Conservation (phyloP, 37 sponge, comb jelly and placozoan species). For the Trichoplax adhaerens region DNA sequence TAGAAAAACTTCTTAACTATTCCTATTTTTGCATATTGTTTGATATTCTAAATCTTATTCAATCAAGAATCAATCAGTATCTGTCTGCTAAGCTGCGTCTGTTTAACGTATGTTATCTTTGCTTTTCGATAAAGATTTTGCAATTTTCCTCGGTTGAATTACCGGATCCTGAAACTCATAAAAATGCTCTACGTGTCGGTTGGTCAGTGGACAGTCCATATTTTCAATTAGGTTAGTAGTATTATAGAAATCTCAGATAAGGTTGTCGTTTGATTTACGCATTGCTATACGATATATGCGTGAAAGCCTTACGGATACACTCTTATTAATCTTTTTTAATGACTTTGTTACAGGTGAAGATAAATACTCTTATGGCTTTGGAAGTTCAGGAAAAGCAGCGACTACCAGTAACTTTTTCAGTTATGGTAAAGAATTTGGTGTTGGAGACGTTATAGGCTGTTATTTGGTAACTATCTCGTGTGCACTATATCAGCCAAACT, state of each 20-base stretch:
- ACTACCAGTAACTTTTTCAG: conserved; percentile 18
- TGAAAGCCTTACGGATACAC: too few relatives aligned
- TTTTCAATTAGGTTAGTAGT: not conserved
- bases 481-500: not conserved
- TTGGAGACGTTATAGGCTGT: conserved; percentile 71
- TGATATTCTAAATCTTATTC: conserved; percentile 14
- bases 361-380: conserved; percentile 66
- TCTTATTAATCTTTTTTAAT: too few relatives aligned
- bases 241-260: too few relatives aligned
- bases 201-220: conserved; percentile 39
- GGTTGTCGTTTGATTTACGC: too few relatives aligned
- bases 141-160: not conserved
- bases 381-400: conserved; percentile 42
- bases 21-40: conserved; percentile 46
- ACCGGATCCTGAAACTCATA: not conserved
- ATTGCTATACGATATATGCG: too few relatives aligned
- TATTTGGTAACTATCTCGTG: conserved; percentile 32
- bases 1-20: not conserved
- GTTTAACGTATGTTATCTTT: not conserved
- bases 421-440: conserved; percentile 60
- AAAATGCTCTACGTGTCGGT: conserved; percentile 26
- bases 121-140: not conserved
- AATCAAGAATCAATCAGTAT: conserved; percentile 13
- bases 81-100: conserved; percentile 6
- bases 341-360: conserved; percentile 28